Evolutionary conservation across 2,113 vertebrate species (phyloP).

Genomic region (Ciconia maguari): DNA sequence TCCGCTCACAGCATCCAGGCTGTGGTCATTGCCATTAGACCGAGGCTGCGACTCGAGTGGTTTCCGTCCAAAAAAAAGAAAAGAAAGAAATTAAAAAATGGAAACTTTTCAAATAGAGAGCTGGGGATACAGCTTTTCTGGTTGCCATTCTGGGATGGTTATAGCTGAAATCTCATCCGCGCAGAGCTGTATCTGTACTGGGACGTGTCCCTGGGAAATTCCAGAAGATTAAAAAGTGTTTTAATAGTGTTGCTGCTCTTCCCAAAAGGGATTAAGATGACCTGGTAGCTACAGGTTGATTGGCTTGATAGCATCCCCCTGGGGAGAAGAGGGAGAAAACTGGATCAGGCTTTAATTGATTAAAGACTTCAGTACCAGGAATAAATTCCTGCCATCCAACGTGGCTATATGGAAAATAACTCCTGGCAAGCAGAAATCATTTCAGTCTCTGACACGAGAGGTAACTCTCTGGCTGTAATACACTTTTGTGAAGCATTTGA

Average conservation of each 20-base stretch:
- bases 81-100: background rate
- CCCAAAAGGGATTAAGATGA: constrained; percentile 17
- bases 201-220: background rate
- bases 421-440: background rate
- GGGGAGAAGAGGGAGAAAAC: constrained; percentile 1
- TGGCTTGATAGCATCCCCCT: background rate
- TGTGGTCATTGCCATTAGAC: background rate
- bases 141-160: background rate
- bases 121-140: constrained; percentile 7
- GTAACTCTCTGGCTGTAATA: background rate
- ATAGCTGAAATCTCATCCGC: background rate
- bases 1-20: constrained; percentile 49
- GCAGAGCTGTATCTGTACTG: rapidly evolving
- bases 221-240: constrained; percentile 20
- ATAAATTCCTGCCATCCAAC: constrained; percentile 17
- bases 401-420: constrained; percentile 36
- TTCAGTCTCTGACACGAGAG: background rate
- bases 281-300: constrained; percentile 55
- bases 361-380: constrained; percentile 33
- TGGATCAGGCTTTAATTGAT: background rate
- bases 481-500: background rate
- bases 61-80: constrained; percentile 9
- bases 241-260: constrained; percentile 11
- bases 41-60: background rate
- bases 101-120: background rate